phyloP scores from a whole-genome alignment of 2,888 invertebrate species.

The Blastobasis lacticolella region DNA sequence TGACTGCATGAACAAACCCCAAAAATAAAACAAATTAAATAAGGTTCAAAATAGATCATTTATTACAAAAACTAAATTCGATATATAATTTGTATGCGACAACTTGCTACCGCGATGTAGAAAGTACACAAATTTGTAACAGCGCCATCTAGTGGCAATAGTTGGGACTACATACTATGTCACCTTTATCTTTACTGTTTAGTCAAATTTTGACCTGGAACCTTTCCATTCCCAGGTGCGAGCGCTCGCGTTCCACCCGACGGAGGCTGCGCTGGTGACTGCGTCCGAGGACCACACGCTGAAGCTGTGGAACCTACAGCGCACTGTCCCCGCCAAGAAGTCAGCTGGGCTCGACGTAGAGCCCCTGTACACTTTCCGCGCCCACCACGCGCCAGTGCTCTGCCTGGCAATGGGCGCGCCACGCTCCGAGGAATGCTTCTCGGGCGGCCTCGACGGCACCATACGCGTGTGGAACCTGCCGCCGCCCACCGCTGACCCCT shows the following conservation, averaged over 20 bases:
- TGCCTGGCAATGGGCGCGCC: conserved; percentile 94
- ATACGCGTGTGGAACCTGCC: conserved; percentile 98
- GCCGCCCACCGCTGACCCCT: conserved; percentile 95
- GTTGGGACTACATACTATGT: too few relatives aligned
- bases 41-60: too few relatives aligned
- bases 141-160: too few relatives aligned
- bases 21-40: too few relatives aligned
- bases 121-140: too few relatives aligned
- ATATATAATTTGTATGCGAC: too few relatives aligned
- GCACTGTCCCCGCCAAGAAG: conserved; percentile 98
- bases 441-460: conserved; percentile 94
- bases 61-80: too few relatives aligned
- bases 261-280: conserved; percentile 96
- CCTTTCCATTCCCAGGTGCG: conserved; percentile 71
- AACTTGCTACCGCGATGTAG: too few relatives aligned
- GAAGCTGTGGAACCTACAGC: conserved; percentile 99
- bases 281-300: conserved; percentile 99
- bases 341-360: conserved; percentile 97
- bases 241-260: conserved; percentile 94
- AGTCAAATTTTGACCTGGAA: too few relatives aligned
- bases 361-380: conserved; percentile 98
- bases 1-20: too few relatives aligned
- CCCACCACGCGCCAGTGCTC: conserved; percentile 94
- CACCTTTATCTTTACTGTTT: too few relatives aligned
- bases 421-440: conserved; percentile 96